Conservation (phyloP, 1,140 invertebrate genomes). For the Leptinotarsa lineolata region DNA sequence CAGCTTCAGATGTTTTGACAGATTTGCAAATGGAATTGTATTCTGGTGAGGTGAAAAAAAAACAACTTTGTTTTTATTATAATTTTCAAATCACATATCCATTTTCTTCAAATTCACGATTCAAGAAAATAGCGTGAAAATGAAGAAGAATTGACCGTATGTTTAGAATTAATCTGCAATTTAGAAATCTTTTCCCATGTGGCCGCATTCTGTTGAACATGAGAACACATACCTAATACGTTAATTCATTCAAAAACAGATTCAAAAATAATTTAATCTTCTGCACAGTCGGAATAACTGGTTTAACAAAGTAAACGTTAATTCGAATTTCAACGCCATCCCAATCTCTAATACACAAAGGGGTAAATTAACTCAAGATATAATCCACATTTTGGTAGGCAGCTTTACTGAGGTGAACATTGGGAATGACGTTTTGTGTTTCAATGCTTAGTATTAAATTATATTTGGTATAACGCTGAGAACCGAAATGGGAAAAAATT, state of each 20-base stretch:
- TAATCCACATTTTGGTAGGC: constrained; percentile 4
- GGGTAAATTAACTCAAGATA: constrained; percentile 19
- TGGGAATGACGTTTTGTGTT: constrained; percentile 6
- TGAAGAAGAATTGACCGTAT: too few relatives aligned
- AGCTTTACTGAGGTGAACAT: constrained; percentile 4
- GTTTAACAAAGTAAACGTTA: constrained; percentile 4
- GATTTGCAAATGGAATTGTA: too few relatives aligned
- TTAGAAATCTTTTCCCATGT: too few relatives aligned
- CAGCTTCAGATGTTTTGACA: too few relatives aligned
- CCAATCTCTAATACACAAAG: constrained; percentile 9
- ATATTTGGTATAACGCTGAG: not conserved
- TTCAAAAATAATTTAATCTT: constrained; percentile 4
- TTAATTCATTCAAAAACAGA: not conserved
- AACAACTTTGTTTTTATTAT: too few relatives aligned
- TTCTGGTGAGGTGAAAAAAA: too few relatives aligned
- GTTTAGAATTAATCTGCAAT: too few relatives aligned
- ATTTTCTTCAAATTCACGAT: too few relatives aligned
- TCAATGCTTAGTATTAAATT: not conserved
- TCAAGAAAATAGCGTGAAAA: too few relatives aligned
- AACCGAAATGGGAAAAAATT: not conserved
- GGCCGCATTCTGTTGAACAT: too few relatives aligned
- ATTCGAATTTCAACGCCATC: constrained; percentile 16
- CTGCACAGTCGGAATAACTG: not conserved
- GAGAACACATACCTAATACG: not conserved
- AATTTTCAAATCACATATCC: too few relatives aligned